A percentile compares a stretch with the other conserved stretches of the same genome.
Evolutionary conservation across 2,797 vertebrate species (phyloP).

Genomic region (Malurus leucopterus): DNA sequence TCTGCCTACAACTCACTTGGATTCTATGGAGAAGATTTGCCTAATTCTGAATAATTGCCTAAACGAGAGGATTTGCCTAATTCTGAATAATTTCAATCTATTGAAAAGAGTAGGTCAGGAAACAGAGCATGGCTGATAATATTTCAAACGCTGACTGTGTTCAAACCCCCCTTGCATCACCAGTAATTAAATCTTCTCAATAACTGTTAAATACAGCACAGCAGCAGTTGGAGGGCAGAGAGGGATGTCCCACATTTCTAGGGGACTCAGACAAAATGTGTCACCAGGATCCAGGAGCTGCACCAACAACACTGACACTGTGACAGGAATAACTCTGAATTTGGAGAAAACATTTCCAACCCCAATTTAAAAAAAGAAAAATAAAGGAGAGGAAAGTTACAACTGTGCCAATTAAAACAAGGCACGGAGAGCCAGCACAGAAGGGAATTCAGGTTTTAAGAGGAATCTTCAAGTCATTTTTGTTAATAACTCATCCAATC

Average conservation of each 20-base stretch:
- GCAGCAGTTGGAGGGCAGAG: neutral
- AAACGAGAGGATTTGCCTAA: neutral
- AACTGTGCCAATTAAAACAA: neutral
- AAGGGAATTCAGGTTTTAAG: neutral
- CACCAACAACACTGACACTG: neutral
- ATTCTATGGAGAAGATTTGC: neutral
- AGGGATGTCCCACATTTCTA: neutral
- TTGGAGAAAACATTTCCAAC: neutral
- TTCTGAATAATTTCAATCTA: neutral
- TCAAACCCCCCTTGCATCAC: neutral
- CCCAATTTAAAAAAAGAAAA: neutral
- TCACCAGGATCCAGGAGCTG: neutral
- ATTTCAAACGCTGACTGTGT: neutral
- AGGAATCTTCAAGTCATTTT: neutral
- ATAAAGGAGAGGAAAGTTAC: neutral
- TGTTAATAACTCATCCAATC: neutral
- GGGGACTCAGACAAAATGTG: neutral
- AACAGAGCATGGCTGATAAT: neutral
- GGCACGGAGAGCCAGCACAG: neutral
- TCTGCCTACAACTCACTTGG: neutral
- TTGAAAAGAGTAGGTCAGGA: neutral
- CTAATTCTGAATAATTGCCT: neutral
- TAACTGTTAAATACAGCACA: neutral
- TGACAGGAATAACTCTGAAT: neutral
- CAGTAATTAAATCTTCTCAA: neutral